phyloP scores from a whole-genome alignment of 2,113 vertebrate species.

The Embiotoca jacksoni region DNA sequence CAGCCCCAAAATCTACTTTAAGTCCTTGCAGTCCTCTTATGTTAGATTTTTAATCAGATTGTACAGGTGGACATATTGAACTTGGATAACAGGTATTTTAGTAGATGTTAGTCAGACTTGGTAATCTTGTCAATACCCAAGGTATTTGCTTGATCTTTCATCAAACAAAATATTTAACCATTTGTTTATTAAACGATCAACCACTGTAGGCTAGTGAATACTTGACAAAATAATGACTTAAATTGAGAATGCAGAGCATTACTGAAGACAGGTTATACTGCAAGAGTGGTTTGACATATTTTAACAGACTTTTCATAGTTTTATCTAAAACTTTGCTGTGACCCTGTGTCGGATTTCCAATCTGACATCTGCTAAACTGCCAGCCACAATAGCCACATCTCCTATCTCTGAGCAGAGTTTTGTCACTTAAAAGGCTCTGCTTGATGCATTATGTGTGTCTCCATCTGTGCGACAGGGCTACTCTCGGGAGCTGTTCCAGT shows the following conservation, averaged over 20 bases:
- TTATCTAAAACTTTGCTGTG: neutral
- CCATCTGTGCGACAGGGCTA: conserved; percentile 78
- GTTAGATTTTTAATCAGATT: too few relatives aligned
- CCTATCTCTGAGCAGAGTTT: neutral
- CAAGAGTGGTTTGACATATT: neutral
- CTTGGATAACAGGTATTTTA: too few relatives aligned
- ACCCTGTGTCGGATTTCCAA: neutral
- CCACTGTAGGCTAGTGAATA: too few relatives aligned
- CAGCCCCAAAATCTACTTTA: too few relatives aligned
- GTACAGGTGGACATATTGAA: too few relatives aligned
- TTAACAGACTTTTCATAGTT: neutral
- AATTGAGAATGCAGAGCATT: neutral
- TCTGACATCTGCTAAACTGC: neutral
- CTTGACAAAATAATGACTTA: neutral
- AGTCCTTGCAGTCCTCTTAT: too few relatives aligned
- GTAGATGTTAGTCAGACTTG: too few relatives aligned
- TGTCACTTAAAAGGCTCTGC: conserved; percentile 14
- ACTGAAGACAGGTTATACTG: neutral
- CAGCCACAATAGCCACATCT: neutral
- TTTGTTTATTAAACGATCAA: too few relatives aligned
- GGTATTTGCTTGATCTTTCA: too few relatives aligned
- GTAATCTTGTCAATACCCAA: too few relatives aligned
- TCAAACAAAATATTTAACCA: too few relatives aligned
- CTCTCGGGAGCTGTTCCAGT: conserved; percentile 88
- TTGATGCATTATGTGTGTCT: conserved; percentile 9